A percentile compares a stretch with the other conserved stretches of the same genome.
These are phyloP conservation scores for Tricholauxania praeusta DNA, from an alignment of 2,888 invertebrate species.

Conservation along the genomic window DNA sequence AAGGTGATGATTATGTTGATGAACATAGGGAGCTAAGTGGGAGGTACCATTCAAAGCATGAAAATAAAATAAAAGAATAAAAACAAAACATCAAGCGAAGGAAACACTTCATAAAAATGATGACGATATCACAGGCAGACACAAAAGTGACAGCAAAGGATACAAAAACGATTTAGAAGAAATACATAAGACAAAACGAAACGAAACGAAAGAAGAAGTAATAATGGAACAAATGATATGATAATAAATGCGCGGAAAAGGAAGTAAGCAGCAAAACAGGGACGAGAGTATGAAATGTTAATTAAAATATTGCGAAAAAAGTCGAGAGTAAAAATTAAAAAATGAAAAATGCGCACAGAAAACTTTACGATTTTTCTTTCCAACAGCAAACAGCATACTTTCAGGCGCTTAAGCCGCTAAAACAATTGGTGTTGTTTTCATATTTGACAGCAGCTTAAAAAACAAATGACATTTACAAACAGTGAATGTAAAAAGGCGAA, in stretches of 20 bases:
- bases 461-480: slow-evolving; percentile 7
- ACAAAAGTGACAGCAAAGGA: slow-evolving; percentile 18
- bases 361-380: neutral
- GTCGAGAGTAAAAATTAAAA: neutral
- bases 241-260: neutral
- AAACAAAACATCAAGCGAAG: slow-evolving; percentile 19
- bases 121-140: slow-evolving; percentile 6
- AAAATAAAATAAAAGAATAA: neutral
- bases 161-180: slow-evolving; percentile 3
- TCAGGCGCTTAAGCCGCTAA: slow-evolving; percentile 25
- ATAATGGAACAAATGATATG: neutral
- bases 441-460: slow-evolving; percentile 17
- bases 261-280: neutral
- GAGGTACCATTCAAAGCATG: neutral
- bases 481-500: neutral
- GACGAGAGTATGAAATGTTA: neutral
- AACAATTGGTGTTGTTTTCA: slow-evolving; percentile 22
- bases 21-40: neutral
- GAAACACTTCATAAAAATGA: slow-evolving; percentile 17
- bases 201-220: neutral
- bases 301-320: neutral
- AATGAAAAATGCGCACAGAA: neutral
- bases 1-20: slow-evolving; percentile 10
- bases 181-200: slow-evolving; percentile 5
- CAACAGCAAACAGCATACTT: slow-evolving; percentile 24